phyloP scores from a whole-genome alignment of 1,140 invertebrate genomes.

The Pogonus chalceus region DNA sequence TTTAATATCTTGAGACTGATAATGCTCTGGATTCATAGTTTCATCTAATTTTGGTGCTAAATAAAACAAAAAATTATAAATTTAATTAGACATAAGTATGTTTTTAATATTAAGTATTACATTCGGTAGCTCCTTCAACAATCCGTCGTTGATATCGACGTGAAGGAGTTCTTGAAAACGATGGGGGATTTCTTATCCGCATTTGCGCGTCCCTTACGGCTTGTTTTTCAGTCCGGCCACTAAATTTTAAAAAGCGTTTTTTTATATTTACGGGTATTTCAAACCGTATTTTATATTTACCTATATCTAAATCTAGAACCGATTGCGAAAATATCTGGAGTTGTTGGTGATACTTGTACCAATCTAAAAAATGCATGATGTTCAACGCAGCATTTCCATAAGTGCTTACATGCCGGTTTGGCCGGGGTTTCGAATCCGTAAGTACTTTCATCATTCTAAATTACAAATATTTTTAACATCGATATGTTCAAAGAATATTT shows the following conservation, averaged over 20 bases:
- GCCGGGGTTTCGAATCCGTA: constrained; percentile 94
- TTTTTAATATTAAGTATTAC: constrained; percentile 21
- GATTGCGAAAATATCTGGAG: constrained; percentile 59
- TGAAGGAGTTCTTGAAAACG: constrained; percentile 82
- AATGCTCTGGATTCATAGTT: constrained; percentile 41
- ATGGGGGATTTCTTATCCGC: constrained; percentile 57
- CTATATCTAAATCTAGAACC: constrained; percentile 61
- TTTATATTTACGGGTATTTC: not conserved
- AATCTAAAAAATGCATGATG: constrained; percentile 97
- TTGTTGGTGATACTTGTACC: constrained; percentile 61
- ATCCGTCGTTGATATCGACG: constrained; percentile 69
- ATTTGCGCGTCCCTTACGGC: constrained; percentile 47
- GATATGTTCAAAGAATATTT: constrained; percentile 13
- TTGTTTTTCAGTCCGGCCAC: constrained; percentile 57
- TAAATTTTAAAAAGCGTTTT: constrained; percentile 35
- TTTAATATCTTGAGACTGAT: constrained; percentile 43
- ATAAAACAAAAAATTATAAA: constrained; percentile 28
- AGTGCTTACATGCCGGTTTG: constrained; percentile 88
- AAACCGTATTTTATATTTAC: constrained; percentile 31
- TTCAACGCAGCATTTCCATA: constrained; percentile 97
- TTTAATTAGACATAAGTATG: constrained; percentile 30
- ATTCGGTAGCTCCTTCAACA: constrained; percentile 51
- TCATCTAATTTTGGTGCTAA: constrained; percentile 47
- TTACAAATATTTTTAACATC: not conserved
- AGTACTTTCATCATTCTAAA: constrained; percentile 85